Percentiles rank a stretch among this genome's conserved stretches.
Evolutionary conservation across 2,113 vertebrate species (phyloP).

Genomic region (Verasper variegatus): DNA sequence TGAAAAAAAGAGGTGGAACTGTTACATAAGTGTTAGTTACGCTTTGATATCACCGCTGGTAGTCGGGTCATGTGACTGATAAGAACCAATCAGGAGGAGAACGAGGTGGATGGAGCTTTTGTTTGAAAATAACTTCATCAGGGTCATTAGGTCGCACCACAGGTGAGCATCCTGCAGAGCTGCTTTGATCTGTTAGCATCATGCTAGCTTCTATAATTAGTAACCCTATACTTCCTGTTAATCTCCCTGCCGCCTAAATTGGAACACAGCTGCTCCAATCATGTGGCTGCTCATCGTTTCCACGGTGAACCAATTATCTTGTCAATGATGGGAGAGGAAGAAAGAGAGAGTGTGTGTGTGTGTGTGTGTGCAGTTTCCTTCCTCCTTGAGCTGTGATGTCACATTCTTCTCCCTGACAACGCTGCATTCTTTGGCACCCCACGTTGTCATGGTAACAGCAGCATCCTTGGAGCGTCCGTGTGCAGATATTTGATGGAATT

Average conservation of each 20-base stretch:
- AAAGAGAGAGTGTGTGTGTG: neutral
- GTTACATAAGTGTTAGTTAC: no score
- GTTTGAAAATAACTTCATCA: no score
- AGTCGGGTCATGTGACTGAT: no score
- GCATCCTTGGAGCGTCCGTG: neutral
- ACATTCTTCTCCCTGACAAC: conserved; percentile 16
- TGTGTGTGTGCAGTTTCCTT: neutral
- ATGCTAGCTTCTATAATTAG: conserved; percentile 60
- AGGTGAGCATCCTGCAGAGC: conserved; percentile 8
- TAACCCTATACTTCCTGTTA: conserved; percentile 40
- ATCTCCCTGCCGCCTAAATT: conserved; percentile 58
- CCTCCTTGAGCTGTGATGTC: conserved; percentile 37
- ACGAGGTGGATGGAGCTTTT: no score
- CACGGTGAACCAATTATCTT: conserved; percentile 60
- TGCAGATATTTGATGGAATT: neutral
- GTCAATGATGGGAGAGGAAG: conserved; percentile 1
- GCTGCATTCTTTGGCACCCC: conserved; percentile 35
- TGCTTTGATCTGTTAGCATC: conserved; percentile 29
- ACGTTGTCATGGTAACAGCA: conserved; percentile 26
- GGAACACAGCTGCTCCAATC: conserved; percentile 50
- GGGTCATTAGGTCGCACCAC: no score
- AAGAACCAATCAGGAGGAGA: no score
- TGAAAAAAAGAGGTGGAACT: no score
- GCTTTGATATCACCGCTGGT: no score
- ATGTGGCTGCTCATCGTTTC: conserved; percentile 31